Evolutionary conservation across 2,797 vertebrate species (phyloP).

Genomic region (Mallotus villosus): DNA sequence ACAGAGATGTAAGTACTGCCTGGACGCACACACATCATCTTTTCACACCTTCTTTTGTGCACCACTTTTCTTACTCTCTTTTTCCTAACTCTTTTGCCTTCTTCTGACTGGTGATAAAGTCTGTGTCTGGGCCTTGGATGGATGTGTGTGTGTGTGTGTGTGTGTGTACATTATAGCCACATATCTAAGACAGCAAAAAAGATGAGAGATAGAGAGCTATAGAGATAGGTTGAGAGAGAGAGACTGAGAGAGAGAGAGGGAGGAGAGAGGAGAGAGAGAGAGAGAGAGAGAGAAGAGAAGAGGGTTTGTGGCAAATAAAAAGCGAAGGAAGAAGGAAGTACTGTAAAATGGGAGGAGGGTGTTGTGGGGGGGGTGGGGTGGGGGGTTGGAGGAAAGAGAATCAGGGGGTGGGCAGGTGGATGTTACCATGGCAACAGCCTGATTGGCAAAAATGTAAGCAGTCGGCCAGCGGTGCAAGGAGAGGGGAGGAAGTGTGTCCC

Average conservation of each 20-base stretch:
- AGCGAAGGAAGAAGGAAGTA: constrained; percentile 6
- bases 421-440: constrained; percentile 96
- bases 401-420: constrained; percentile 75
- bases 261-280: background rate
- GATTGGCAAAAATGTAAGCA: constrained; percentile 99
- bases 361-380: constrained; percentile 33
- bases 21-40: too few relatives aligned
- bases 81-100: constrained; percentile 21
- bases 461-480: constrained; percentile 89
- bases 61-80: constrained; percentile 46
- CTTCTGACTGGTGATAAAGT: background rate
- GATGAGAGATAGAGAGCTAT: background rate
- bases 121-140: constrained; percentile 27
- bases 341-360: constrained; percentile 21
- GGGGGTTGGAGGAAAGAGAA: constrained; percentile 36
- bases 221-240: constrained; percentile 3
- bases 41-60: background rate
- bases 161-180: constrained; percentile 67
- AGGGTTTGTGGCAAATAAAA: constrained; percentile 7
- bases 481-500: constrained; percentile 87
- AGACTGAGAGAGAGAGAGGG: background rate
- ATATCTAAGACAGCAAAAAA: constrained; percentile 72
- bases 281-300: constrained; percentile 15
- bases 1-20: constrained; percentile 94
- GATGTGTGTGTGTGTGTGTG: constrained; percentile 19